Conservation (phyloP, 2,797 vertebrate species). For the Neostethus bicornis region DNA sequence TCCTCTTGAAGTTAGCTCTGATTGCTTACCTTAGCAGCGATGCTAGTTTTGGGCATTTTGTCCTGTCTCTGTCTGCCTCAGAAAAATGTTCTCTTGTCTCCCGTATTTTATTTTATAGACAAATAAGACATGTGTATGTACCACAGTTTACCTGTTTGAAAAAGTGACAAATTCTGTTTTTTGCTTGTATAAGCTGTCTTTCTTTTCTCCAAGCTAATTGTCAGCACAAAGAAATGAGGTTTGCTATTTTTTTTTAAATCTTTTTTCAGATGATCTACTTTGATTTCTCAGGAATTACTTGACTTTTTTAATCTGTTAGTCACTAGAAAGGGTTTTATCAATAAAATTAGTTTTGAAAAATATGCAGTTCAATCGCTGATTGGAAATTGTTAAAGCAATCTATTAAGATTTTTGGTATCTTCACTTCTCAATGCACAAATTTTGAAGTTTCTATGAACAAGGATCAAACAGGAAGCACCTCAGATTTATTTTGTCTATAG, state of each 20-base stretch:
- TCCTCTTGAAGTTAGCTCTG: not conserved
- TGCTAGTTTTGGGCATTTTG: too few species aligned
- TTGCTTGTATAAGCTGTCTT: too few species aligned
- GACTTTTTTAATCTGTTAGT: constrained; percentile 43
- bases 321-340: constrained; percentile 54
- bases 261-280: constrained; percentile 33
- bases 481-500: too few species aligned
- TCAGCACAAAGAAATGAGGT: too few species aligned
- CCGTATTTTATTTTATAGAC: too few species aligned
- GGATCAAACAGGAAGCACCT: constrained; percentile 37
- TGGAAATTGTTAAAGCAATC: constrained; percentile 23
- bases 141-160: too few species aligned
- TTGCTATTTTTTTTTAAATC: constrained; percentile 28
- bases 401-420: not conserved
- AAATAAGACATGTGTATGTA: too few species aligned
- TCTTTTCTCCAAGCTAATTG: too few species aligned
- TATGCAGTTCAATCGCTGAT: not conserved
- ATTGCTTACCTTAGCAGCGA: constrained; percentile 6
- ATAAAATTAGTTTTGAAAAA: constrained; percentile 58
- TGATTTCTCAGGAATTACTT: constrained; percentile 70
- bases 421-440: constrained; percentile 32
- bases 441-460: not conserved
- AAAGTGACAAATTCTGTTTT: too few species aligned
- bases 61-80: too few species aligned
- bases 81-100: too few species aligned